Conservation (phyloP, 2,113 vertebrate species). For the Indicator indicator region DNA sequence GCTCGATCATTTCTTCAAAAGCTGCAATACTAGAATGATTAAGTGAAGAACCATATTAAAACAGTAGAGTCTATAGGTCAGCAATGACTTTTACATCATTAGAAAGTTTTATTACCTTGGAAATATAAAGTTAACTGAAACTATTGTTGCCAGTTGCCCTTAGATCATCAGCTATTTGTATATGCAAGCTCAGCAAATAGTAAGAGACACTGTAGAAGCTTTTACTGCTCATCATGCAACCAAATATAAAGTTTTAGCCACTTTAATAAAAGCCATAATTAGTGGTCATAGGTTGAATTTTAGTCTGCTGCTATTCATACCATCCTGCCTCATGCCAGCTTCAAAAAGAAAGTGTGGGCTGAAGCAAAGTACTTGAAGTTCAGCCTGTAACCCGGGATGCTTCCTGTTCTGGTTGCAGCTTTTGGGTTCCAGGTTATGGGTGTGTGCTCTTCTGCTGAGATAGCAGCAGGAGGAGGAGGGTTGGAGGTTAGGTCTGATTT, state of each 20-base stretch:
- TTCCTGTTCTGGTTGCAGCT: too few species aligned
- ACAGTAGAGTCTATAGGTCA: not conserved
- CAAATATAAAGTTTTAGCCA: not conserved
- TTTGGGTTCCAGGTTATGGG: too few species aligned
- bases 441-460: too few species aligned
- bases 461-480: too few species aligned
- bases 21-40: conserved; percentile 78
- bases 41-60: not conserved
- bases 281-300: too few species aligned
- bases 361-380: too few species aligned
- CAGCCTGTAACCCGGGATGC: too few species aligned
- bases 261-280: not conserved
- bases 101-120: not conserved
- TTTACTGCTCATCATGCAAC: not conserved
- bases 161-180: not conserved
- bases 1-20: conserved; percentile 95
- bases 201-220: not conserved
- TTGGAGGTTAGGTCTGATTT: too few species aligned
- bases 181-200: fast-evolving
- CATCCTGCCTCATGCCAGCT: too few species aligned
- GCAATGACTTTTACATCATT: not conserved
- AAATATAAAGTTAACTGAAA: not conserved
- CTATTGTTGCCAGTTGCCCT: not conserved
- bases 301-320: too few species aligned
- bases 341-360: too few species aligned